These are phyloP conservation scores for Lepisosteus oculatus DNA, from an alignment of 2,113 vertebrate genomes.

Conservation along the genomic window DNA sequence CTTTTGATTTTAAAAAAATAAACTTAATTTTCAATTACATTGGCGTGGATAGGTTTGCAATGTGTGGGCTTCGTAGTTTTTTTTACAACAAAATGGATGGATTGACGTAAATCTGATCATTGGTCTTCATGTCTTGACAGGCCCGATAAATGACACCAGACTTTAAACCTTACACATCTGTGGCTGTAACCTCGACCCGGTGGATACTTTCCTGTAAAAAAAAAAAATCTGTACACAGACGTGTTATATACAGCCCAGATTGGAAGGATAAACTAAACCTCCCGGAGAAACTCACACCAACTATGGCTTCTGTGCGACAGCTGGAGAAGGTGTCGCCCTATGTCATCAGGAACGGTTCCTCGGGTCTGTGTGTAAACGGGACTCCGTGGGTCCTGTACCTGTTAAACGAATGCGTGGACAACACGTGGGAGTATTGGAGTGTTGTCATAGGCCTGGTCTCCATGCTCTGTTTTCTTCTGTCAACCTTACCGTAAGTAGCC, in stretches of 20 bases:
- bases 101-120: no score
- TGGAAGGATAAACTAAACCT: no score
- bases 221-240: no score
- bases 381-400: constrained; percentile 63
- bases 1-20: no score
- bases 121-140: constrained; percentile 2
- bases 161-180: no score
- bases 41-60: no score
- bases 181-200: no score
- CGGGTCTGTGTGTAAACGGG: constrained; percentile 51
- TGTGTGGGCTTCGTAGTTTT: no score
- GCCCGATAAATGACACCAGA: constrained; percentile 15
- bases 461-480: constrained; percentile 68
- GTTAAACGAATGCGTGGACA: constrained; percentile 59
- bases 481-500: constrained; percentile 61
- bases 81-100: no score
- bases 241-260: no score
- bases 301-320: constrained; percentile 45
- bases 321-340: constrained; percentile 37
- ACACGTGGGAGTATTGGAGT: constrained; percentile 62
- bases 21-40: no score
- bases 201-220: no score
- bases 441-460: constrained; percentile 58
- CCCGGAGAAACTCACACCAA: neutral
- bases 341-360: constrained; percentile 38